These are phyloP conservation scores for Dasyprocta punctata DNA, from an alignment of 2,113 vertebrate genomes.

Conservation along the genomic window DNA sequence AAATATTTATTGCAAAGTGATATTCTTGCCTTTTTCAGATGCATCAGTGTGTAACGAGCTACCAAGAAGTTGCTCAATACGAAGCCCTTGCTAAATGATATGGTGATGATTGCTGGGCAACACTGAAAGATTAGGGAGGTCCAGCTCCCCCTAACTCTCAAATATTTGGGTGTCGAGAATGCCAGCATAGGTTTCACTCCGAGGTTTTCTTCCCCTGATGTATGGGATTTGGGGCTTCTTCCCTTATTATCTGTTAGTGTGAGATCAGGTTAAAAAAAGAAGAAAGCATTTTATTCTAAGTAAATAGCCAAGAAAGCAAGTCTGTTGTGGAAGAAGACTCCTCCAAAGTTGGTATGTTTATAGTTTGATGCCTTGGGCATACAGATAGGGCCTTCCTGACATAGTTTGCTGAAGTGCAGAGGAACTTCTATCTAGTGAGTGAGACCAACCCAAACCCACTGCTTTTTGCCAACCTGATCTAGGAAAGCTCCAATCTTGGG, in stretches of 20 bases:
- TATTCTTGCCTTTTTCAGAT: not conserved
- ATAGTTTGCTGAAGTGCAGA: not conserved
- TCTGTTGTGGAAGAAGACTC: not conserved
- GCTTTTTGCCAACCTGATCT: not conserved
- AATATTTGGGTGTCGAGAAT: not conserved
- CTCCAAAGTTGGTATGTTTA: not conserved
- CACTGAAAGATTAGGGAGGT: not conserved
- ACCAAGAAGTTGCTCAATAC: not conserved
- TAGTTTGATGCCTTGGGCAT: not conserved
- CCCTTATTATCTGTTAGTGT: not conserved
- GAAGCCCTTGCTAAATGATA: not conserved
- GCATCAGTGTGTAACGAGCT: not conserved
- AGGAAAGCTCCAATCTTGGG: not conserved
- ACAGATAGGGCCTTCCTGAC: not conserved
- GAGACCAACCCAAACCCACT: not conserved
- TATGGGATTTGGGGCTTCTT: not conserved
- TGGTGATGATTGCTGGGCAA: not conserved
- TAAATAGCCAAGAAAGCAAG: not conserved
- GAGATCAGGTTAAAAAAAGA: not conserved
- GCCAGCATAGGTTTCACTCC: not conserved
- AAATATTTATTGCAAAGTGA: not conserved
- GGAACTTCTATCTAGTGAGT: not conserved
- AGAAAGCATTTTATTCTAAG: constrained; percentile 48
- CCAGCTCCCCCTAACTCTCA: not conserved
- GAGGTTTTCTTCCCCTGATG: not conserved